Evolutionary conservation across 2,888 invertebrate species (phyloP).

Genomic region (Patella depressa): DNA sequence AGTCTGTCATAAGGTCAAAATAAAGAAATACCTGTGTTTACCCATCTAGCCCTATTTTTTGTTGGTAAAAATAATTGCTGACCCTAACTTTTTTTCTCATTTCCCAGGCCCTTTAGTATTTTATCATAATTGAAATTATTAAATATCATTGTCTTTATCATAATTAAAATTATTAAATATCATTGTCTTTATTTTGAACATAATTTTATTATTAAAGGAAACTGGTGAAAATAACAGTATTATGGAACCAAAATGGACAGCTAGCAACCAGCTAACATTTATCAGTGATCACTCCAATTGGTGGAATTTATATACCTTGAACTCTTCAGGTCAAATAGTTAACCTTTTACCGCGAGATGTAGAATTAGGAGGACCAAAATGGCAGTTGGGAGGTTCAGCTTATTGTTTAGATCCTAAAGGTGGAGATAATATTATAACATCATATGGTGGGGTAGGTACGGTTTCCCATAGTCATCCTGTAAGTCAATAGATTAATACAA

Average conservation of each 20-base stretch:
- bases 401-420: slow-evolving; percentile 59
- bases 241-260: slow-evolving; percentile 68
- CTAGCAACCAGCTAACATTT: slow-evolving; percentile 62
- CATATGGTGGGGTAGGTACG: slow-evolving; percentile 49
- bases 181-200: too few species aligned
- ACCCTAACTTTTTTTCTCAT: too few species aligned
- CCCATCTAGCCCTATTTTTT: too few species aligned
- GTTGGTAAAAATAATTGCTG: too few species aligned
- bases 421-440: slow-evolving; percentile 48
- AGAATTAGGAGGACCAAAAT: slow-evolving; percentile 67
- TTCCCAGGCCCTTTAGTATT: too few species aligned
- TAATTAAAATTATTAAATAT: too few species aligned
- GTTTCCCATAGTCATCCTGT: too few species aligned
- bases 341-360: slow-evolving; percentile 48
- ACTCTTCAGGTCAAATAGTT: slow-evolving; percentile 51
- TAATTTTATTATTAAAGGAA: slow-evolving; percentile 41
- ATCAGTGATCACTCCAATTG: slow-evolving; percentile 69
- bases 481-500: too few species aligned
- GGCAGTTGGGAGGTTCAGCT: slow-evolving; percentile 62
- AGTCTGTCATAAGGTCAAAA: too few species aligned
- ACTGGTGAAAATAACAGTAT: slow-evolving; percentile 63
- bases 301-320: slow-evolving; percentile 71
- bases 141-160: too few species aligned
- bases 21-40: too few species aligned
- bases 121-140: too few species aligned